phyloP scores from a whole-genome alignment of 2,113 vertebrate genomes.

The Machaerirhynchus nigripectus region DNA sequence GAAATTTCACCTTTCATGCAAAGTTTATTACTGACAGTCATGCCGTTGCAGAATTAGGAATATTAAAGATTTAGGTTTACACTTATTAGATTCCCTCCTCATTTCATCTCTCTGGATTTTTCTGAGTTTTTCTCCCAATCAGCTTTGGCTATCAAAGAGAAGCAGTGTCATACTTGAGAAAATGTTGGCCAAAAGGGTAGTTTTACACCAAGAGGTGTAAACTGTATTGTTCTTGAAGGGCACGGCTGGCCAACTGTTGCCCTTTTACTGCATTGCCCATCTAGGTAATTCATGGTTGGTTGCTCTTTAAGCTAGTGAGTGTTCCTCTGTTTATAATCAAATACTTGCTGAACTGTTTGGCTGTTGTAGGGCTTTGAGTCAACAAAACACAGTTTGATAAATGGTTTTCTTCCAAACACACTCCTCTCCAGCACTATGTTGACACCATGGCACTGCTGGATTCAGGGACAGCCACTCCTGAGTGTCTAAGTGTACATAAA shows the following conservation, averaged over 20 bases:
- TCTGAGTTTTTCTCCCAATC: neutral
- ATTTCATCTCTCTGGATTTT: neutral
- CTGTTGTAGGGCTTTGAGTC: neutral
- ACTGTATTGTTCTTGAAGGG: neutral
- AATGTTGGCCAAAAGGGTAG: neutral
- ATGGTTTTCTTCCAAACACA: neutral
- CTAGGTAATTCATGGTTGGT: neutral
- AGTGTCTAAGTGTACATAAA: neutral
- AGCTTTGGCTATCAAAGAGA: neutral
- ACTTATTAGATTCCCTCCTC: neutral
- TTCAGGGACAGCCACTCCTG: neutral
- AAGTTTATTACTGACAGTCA: neutral
- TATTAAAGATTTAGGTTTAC: neutral
- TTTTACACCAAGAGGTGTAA: neutral
- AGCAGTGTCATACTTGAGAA: neutral
- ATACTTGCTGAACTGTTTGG: neutral
- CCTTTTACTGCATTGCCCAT: neutral
- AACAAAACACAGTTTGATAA: neutral
- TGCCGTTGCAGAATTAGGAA: neutral
- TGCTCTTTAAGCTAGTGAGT: neutral
- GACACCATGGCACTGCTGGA: accelerated
- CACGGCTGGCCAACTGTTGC: neutral
- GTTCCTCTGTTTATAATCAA: neutral
- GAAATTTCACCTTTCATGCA: neutral
- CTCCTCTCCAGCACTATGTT: neutral